These are phyloP conservation scores for Zaprionus gabonicus DNA, from an alignment of 1,140 invertebrate species.

Conservation along the genomic window DNA sequence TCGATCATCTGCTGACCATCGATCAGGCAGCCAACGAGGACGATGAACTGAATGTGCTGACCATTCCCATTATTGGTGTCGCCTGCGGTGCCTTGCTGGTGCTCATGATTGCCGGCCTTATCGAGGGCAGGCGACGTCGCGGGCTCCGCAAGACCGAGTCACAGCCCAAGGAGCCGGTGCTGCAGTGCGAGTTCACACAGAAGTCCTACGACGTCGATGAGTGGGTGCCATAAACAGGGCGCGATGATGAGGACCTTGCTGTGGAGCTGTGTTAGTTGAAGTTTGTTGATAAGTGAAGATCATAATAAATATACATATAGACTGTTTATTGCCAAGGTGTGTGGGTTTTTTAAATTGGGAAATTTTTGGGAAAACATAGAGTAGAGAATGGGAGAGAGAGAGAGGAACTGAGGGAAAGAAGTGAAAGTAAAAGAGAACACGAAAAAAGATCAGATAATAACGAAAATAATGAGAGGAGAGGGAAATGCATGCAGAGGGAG, in stretches of 20 bases:
- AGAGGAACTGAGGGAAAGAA: background rate
- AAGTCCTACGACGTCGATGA: slow-evolving; percentile 67
- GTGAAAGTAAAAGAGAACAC: background rate
- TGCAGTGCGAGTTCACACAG: slow-evolving; percentile 61
- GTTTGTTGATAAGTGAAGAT: slow-evolving; percentile 40
- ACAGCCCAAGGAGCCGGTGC: slow-evolving; percentile 48
- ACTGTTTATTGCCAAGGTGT: slow-evolving; percentile 16
- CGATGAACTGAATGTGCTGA: slow-evolving; percentile 56
- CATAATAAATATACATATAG: slow-evolving; percentile 50
- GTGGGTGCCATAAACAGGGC: slow-evolving; percentile 54
- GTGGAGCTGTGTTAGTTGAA: slow-evolving; percentile 59
- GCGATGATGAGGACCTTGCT: background rate
- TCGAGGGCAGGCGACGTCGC: slow-evolving; percentile 27
- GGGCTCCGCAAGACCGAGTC: background rate
- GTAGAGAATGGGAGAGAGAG: background rate
- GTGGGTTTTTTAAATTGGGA: background rate
- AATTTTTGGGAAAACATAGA: background rate
- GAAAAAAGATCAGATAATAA: background rate
- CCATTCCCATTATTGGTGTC: slow-evolving; percentile 65
- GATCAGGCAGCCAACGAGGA: slow-evolving; percentile 62
- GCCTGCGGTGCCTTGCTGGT: slow-evolving; percentile 53
- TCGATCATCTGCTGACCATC: slow-evolving; percentile 53
- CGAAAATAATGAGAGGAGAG: background rate
- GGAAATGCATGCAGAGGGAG: too few relatives aligned
- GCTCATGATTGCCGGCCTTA: slow-evolving; percentile 51